A percentile compares a stretch with the other conserved stretches of the same genome.
These are phyloP conservation scores for Drosophila bipectinata DNA, from an alignment of 1,140 invertebrate genomes.

Conservation along the genomic window DNA sequence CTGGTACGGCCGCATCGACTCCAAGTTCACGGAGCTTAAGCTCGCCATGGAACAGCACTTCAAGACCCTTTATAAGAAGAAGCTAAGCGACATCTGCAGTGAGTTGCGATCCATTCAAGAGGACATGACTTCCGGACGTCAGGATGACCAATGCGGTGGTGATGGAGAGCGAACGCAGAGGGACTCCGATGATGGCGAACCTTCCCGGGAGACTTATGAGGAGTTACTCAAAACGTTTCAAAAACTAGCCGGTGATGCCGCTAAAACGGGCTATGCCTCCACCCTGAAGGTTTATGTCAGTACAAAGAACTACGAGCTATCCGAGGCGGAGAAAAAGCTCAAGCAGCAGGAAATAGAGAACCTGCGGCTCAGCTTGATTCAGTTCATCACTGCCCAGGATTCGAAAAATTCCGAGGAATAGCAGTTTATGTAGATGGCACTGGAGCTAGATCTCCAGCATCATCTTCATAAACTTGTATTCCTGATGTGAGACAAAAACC, in stretches of 20 bases:
- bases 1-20: slow-evolving; percentile 67
- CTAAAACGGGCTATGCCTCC: slow-evolving; percentile 25
- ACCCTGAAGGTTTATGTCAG: slow-evolving; percentile 53
- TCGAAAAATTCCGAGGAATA: not conserved
- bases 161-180: slow-evolving; percentile 16
- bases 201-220: slow-evolving; percentile 13
- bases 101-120: slow-evolving; percentile 34
- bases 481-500: not conserved
- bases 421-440: slow-evolving; percentile 11
- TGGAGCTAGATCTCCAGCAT: not conserved
- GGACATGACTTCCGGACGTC: not conserved
- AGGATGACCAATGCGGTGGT: slow-evolving; percentile 41
- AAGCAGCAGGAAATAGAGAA: slow-evolving; percentile 46
- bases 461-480: slow-evolving; percentile 16
- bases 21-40: slow-evolving; percentile 47
- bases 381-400: slow-evolving; percentile 17
- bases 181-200: not conserved
- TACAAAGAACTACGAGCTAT: slow-evolving; percentile 62
- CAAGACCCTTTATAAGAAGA: slow-evolving; percentile 38
- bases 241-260: slow-evolving; percentile 42
- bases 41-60: slow-evolving; percentile 51
- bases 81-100: slow-evolving; percentile 34
- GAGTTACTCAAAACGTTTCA: slow-evolving; percentile 36
- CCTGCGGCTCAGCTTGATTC: slow-evolving; percentile 26
- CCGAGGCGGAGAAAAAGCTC: slow-evolving; percentile 41